Evolutionary conservation across 1,140 invertebrate genomes (phyloP).

Genomic region (Pseudomyrmex pallidus): DNA sequence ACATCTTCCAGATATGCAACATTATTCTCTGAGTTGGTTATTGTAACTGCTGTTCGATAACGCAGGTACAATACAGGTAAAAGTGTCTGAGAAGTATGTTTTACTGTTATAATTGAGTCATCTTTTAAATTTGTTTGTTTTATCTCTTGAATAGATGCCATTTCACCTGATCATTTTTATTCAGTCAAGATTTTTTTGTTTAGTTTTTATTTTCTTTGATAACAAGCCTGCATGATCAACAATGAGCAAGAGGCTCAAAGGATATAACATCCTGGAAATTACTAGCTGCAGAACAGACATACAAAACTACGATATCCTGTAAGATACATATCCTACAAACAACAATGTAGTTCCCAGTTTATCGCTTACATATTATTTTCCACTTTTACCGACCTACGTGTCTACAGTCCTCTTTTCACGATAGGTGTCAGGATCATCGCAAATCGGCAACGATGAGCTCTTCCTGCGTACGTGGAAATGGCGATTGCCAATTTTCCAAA

Average conservation of each 20-base stretch:
- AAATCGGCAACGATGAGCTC: constrained; percentile 56
- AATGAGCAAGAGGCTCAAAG: no score
- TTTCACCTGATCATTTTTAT: no score
- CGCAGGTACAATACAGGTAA: no score
- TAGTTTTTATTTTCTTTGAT: not conserved
- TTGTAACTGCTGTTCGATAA: no score
- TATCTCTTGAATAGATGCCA: not conserved
- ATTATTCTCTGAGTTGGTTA: no score
- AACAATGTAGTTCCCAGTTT: not conserved
- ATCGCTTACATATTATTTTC: no score
- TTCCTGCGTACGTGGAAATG: constrained; percentile 39
- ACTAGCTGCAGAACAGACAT: not conserved
- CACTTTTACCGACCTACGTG: not conserved
- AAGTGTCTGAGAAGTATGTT: no score
- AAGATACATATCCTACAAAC: not conserved
- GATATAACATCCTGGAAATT: not conserved
- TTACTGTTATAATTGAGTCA: no score
- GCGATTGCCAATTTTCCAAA: constrained; percentile 50
- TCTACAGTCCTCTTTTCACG: not conserved
- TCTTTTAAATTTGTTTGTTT: not conserved
- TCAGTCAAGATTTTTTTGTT: not conserved
- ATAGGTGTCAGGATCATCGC: constrained; percentile 25
- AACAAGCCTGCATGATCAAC: not conserved
- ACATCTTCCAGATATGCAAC: no score
- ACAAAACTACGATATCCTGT: not conserved